Evolutionary conservation across 2,888 invertebrate genomes (phyloP), one percentile per base, ranked within the genome.

Genomic region (Epiblema foenella): DNA sequence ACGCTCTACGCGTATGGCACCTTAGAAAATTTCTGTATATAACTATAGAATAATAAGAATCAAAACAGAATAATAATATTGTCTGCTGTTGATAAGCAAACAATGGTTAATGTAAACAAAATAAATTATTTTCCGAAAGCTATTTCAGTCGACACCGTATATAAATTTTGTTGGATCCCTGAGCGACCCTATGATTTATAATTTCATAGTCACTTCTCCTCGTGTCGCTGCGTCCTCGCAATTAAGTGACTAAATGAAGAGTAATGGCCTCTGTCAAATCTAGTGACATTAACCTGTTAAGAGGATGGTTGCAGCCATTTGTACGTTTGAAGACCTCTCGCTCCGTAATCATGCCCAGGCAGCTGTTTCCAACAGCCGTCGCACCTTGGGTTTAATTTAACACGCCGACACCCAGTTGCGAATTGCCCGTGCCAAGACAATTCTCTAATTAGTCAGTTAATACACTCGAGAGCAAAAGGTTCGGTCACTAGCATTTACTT

Each of bases 191-290:
- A 39, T 20, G 56, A 56, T 60, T 56, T 49, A 60, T 46, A 67
- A 71, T 66, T 42, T 52, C 24, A 42, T 52, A 69, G 66, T 49
- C 29, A 11, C 62, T 24, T 66, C 54, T 60, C 49, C 17, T 46
- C 56, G 67, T 71, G 73, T 68, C 69, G 51, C 56, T 49, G n/a
- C 57, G 51, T 64, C 58, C 29, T 69, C 60, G 68, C 74, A 74
- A 74, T 74, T 73, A 75, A 71, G 68, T 71, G 69, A 74, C 69
- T 76, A 74, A 77, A 79, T 77, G 75, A 74, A 75, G 76, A 79
- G 72, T 77, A 78, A 77, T 80, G 75, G 75, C 65, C 75, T 42
- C 52, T 29, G 59, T 70, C 59, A 70, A 70, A 70, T 70, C 70
- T 17, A 46, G 60, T 62, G 54, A 71, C 71, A 62, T 70, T 66